Percentiles rank a stretch among this genome's conserved stretches.
These are phyloP conservation scores for Acrocephalus kingi DNA, from an alignment of 2,113 vertebrate genomes.

Conservation along the genomic window DNA sequence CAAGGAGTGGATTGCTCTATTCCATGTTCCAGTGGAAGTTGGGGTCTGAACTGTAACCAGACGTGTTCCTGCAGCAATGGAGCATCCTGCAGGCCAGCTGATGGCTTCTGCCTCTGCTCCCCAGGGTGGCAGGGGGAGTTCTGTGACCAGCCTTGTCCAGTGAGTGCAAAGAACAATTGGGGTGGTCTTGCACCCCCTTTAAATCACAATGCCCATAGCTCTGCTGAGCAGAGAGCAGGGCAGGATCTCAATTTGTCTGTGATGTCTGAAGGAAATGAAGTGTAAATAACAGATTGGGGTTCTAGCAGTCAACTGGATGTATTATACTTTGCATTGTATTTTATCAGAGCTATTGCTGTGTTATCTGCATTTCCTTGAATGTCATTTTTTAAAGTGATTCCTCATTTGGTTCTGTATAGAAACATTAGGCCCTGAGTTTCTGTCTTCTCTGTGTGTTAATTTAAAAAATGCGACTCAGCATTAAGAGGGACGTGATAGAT, in stretches of 20 bases:
- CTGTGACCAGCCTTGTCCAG: slow-evolving; percentile 88
- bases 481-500: slow-evolving; percentile 19
- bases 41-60: slow-evolving; percentile 92
- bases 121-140: slow-evolving; percentile 88
- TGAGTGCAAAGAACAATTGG: slow-evolving; percentile 67
- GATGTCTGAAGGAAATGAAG: not conserved
- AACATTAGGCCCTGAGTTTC: not conserved
- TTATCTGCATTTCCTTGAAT: not conserved
- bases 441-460: slow-evolving; percentile 10
- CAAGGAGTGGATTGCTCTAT: slow-evolving; percentile 91
- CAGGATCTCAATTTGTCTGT: not conserved
- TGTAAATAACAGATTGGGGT: not conserved
- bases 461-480: slow-evolving; percentile 44
- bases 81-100: slow-evolving; percentile 86
- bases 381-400: slow-evolving; percentile 31
- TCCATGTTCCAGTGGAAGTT: slow-evolving; percentile 87
- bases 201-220: not conserved
- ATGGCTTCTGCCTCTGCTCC: slow-evolving; percentile 88
- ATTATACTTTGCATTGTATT: slow-evolving; percentile 8
- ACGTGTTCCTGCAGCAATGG: slow-evolving; percentile 86
- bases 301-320: not conserved
- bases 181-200: not conserved
- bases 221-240: not conserved
- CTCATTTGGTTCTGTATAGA: not conserved
- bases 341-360: not conserved